phyloP scores from a whole-genome alignment of 2,113 vertebrate species.

The Tachycineta bicolor region DNA sequence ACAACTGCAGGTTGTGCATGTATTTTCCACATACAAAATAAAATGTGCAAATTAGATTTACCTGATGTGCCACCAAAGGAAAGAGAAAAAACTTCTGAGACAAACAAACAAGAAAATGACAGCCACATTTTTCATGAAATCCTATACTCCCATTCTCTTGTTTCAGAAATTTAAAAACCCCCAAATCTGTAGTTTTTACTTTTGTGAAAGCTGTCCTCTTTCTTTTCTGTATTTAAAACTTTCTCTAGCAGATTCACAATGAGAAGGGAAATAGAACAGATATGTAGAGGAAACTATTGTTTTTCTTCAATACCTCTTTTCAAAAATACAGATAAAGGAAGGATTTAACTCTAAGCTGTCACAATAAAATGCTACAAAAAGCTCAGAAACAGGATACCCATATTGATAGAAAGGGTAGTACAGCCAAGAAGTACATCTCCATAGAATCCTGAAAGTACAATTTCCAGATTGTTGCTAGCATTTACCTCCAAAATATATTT shows the following conservation, averaged over 20 bases:
- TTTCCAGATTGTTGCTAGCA: background rate
- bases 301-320: background rate
- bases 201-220: background rate
- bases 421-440: background rate
- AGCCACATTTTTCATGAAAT: background rate
- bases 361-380: background rate
- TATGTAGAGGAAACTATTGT: background rate
- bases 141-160: background rate
- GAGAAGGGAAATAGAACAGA: background rate
- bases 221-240: background rate
- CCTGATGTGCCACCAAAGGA: background rate
- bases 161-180: constrained; percentile 18
- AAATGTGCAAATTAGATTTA: constrained; percentile 32
- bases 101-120: background rate
- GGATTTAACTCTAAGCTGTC: background rate
- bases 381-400: background rate
- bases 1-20: constrained; percentile 29
- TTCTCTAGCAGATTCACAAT: background rate
- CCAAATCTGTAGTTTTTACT: background rate
- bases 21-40: constrained; percentile 40
- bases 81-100: background rate
- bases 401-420: background rate
- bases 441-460: background rate
- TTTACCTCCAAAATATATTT: background rate
- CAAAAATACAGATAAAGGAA: background rate